Evolutionary conservation across 2,113 vertebrate genomes (phyloP).

Genomic region (Acanthochromis polyacanthus): DNA sequence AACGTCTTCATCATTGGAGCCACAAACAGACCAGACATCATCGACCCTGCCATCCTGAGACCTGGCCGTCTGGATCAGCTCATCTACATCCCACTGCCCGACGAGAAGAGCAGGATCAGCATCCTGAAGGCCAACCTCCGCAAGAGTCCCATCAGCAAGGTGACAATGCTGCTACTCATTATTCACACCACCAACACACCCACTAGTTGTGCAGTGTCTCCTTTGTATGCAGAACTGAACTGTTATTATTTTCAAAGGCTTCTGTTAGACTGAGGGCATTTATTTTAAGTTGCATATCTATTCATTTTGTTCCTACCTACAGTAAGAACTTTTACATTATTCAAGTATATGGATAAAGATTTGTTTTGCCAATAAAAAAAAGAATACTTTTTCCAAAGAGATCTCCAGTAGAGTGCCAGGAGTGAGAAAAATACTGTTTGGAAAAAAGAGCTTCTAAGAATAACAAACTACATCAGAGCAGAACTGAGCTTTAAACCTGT

Average conservation of each 20-base stretch:
- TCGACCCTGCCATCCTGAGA: constrained; percentile 96
- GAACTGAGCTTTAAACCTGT: not conserved
- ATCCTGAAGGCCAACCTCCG: constrained; percentile 98
- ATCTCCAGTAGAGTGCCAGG: too few relatives aligned
- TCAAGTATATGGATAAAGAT: too few relatives aligned
- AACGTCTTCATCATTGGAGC: constrained; percentile 99
- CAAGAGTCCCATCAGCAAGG: constrained; percentile 98
- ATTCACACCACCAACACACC: not conserved
- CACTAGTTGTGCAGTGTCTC: not conserved
- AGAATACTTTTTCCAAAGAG: too few relatives aligned
- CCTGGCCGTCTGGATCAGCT: constrained; percentile 98
- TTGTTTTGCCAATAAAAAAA: too few relatives aligned
- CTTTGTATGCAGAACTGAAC: not conserved
- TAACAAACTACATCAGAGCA: too few relatives aligned
- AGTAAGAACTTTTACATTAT: too few relatives aligned
- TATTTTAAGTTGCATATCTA: too few relatives aligned
- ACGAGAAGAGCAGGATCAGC: constrained; percentile 97
- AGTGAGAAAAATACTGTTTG: too few relatives aligned
- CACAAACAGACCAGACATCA: constrained; percentile 98
- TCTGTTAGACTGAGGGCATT: too few relatives aligned
- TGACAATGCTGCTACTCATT: constrained; percentile 26
- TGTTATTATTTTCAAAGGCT: not conserved
- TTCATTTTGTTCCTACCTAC: too few relatives aligned
- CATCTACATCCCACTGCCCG: constrained; percentile 98
- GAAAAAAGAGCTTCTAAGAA: too few relatives aligned